Conservation (phyloP, 2,797 vertebrate genomes). For the Acomys russatus region DNA sequence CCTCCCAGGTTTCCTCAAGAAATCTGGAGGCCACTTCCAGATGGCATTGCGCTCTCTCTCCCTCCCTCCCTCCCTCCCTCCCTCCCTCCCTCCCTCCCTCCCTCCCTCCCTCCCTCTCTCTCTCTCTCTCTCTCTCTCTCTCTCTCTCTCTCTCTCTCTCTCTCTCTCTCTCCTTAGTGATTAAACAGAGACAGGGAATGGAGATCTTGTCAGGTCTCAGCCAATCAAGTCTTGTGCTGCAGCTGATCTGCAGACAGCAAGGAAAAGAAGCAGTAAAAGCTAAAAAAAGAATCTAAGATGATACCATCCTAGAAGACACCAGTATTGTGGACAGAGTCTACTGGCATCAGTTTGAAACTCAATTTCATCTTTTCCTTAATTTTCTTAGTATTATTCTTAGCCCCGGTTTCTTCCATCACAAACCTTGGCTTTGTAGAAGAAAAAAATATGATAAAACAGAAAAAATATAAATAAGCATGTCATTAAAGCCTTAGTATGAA, state of each 20-base stretch:
- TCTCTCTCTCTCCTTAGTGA: neutral
- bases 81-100: no score
- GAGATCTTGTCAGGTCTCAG: neutral
- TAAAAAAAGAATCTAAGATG: neutral
- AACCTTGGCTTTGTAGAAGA: neutral
- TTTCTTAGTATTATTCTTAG: neutral
- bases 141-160: no score
- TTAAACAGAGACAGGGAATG: neutral
- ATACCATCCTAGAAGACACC: neutral
- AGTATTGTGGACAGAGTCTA: neutral
- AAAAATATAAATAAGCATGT: neutral
- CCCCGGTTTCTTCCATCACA: neutral
- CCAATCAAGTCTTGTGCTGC: neutral
- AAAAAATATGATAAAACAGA: neutral
- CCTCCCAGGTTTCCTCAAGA: neutral
- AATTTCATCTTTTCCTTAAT: neutral
- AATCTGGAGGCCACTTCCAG: neutral
- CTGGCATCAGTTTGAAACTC: neutral
- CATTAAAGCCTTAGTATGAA: neutral
- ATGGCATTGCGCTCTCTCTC: neutral
- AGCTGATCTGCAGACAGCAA: neutral
- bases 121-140: no score
- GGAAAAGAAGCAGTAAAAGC: neutral
- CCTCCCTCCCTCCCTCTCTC: no score
- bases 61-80: no score